Evolutionary conservation across 2,797 vertebrate species (phyloP).

Genomic region (Dermochelys coriacea): DNA sequence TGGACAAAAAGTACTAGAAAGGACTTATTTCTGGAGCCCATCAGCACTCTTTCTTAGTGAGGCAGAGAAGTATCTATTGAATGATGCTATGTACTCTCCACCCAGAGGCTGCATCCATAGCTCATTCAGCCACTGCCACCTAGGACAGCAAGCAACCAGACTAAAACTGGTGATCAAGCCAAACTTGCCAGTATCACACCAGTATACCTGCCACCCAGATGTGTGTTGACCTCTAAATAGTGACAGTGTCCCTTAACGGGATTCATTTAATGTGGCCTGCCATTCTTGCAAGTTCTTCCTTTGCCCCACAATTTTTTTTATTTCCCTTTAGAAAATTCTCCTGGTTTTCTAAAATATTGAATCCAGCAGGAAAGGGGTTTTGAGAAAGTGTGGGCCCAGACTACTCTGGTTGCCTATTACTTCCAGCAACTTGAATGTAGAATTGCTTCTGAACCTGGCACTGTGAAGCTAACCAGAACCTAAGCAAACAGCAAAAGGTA

Average conservation of each 20-base stretch:
- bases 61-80: neutral
- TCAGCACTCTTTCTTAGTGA: accelerated
- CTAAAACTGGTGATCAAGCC: accelerated
- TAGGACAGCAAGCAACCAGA: neutral
- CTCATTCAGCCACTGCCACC: neutral
- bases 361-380: neutral
- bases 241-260: neutral
- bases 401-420: neutral
- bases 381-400: neutral
- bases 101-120: neutral
- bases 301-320: neutral
- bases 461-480: neutral
- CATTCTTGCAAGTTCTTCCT: neutral
- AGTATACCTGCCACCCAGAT: neutral
- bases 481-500: neutral
- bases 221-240: neutral
- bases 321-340: neutral
- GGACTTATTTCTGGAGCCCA: accelerated
- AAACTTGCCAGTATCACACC: accelerated
- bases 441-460: accelerated
- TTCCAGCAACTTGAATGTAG: accelerated
- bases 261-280: accelerated
- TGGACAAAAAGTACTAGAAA: neutral
- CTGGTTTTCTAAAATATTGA: neutral
- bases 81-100: neutral